Base-by-base conservation (phyloP, 2,797 vertebrate species). In the Pyrrhura leucotis region DNA sequence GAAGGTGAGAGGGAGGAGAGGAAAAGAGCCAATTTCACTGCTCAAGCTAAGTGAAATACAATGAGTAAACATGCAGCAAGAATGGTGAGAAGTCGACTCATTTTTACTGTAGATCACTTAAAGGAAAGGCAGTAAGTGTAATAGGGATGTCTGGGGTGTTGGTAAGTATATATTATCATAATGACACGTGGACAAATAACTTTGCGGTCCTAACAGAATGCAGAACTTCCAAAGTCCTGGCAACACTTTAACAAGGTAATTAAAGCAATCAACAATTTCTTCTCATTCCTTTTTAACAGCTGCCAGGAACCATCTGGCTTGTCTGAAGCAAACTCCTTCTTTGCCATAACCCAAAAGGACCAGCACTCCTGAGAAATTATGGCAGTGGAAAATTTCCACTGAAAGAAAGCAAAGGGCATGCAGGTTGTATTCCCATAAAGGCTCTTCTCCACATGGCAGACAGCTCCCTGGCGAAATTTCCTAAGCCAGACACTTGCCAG, bases 191-290 rank as follows among this genome's bases (percentile, higher is more conserved):
- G 25, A 58, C 39, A 89, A 92, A 40, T 8, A 68, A 66, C 15
- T 88, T 8, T 65, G 67, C 62, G 29, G 37, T 85, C 67, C 77
- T 74, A 71, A 71, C 3, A 71, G 40, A 92, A 79, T 10, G 48
- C 39, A 63, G 33, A 90, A 74, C 61, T 91, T 85, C 77, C 40
- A 5, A 56, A 85, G 39, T 19, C 61, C 56, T 80, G 68, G 51
- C 56, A 84, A 51, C n/a, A 69, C 31, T 76, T 88, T 47, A 77
- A 67, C 26, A 73, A 91, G 31, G 35, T 88, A 80, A 88, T 82
- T 85, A 93, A 21, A 94, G 63, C 67, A 87, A 93, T 50, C 67
- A 71, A 8, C 74, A 91, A 81, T 72, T 72, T 84, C 59, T 83
- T 21, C 59, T 86, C 66, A 66, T 26, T 89, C 12, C 59, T 66